phyloP scores from a whole-genome alignment of 2,888 invertebrate genomes.

The Hemithea aestivaria region DNA sequence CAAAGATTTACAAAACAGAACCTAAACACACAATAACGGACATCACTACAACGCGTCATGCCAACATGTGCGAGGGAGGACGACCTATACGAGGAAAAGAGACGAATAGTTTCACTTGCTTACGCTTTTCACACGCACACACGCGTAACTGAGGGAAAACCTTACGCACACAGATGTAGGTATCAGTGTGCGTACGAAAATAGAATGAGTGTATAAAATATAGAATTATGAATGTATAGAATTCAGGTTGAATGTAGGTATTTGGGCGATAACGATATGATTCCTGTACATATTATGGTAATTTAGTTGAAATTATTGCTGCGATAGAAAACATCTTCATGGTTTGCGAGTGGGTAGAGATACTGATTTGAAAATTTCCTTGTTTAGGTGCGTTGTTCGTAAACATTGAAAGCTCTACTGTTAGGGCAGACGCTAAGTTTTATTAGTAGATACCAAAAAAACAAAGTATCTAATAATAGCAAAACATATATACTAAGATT shows the following conservation, averaged over 20 bases:
- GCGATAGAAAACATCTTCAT: too few species aligned
- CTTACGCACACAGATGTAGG: slow-evolving; percentile 28
- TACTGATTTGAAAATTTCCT: too few species aligned
- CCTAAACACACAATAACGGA: slow-evolving; percentile 54
- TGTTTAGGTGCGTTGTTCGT: too few species aligned
- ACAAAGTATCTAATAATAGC: too few species aligned
- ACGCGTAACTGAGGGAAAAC: slow-evolving; percentile 30
- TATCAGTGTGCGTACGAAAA: slow-evolving; percentile 35
- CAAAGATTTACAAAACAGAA: slow-evolving; percentile 28
- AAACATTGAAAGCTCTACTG: too few species aligned
- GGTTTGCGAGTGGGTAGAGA: too few species aligned
- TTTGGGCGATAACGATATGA: slow-evolving; percentile 11
- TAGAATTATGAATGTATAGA: slow-evolving; percentile 16
- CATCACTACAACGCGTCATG: slow-evolving; percentile 38
- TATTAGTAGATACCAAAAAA: too few species aligned
- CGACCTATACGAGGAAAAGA: slow-evolving; percentile 34
- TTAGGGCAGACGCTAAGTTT: too few species aligned
- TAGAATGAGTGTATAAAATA: slow-evolving; percentile 28
- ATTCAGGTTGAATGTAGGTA: slow-evolving; percentile 13
- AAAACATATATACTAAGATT: too few species aligned
- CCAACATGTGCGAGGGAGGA: slow-evolving; percentile 32
- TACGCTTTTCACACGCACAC: slow-evolving; percentile 31
- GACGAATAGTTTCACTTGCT: slow-evolving; percentile 24
- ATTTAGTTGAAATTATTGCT: too few species aligned
- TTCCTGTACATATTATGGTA: slow-evolving; percentile 2